Conservation (phyloP, 2,888 invertebrate genomes). For the Blomia tropicalis region DNA sequence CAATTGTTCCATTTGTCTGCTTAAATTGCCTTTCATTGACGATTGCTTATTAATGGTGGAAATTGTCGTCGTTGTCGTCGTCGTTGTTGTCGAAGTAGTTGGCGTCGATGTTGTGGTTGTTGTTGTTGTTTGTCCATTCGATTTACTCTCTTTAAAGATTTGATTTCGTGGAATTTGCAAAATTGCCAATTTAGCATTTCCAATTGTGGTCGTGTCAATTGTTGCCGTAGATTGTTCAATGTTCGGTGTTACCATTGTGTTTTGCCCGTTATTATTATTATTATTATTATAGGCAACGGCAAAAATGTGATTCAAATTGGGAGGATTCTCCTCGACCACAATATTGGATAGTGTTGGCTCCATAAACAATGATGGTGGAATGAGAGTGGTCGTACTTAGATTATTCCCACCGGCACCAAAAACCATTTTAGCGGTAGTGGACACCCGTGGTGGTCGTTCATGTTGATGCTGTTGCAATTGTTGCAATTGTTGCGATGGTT, state of each 20-base stretch:
- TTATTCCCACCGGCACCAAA: background rate
- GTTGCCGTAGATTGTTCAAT: background rate
- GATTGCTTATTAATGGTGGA: background rate
- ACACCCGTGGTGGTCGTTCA: background rate
- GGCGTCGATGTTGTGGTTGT: background rate
- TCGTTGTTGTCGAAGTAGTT: background rate
- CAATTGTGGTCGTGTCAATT: background rate
- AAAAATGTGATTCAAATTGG: background rate
- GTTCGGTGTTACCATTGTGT: background rate
- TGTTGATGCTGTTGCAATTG: background rate
- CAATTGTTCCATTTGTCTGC: background rate
- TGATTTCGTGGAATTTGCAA: background rate
- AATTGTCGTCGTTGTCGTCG: background rate
- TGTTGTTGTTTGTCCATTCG: background rate
- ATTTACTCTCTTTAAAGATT: background rate
- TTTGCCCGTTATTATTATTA: no score
- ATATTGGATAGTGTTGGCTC: background rate
- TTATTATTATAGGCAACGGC: background rate
- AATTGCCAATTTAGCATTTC: background rate
- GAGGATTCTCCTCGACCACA: background rate
- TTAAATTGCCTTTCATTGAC: background rate
- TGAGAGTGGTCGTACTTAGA: slow-evolving; percentile 1
- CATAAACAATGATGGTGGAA: background rate
- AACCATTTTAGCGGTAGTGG: background rate
- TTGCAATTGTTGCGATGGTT: background rate